A percentile compares a stretch with the other conserved stretches of the same genome.
Evolutionary conservation across 2,113 vertebrate species (phyloP).

Genomic region (Siniperca chuatsi): DNA sequence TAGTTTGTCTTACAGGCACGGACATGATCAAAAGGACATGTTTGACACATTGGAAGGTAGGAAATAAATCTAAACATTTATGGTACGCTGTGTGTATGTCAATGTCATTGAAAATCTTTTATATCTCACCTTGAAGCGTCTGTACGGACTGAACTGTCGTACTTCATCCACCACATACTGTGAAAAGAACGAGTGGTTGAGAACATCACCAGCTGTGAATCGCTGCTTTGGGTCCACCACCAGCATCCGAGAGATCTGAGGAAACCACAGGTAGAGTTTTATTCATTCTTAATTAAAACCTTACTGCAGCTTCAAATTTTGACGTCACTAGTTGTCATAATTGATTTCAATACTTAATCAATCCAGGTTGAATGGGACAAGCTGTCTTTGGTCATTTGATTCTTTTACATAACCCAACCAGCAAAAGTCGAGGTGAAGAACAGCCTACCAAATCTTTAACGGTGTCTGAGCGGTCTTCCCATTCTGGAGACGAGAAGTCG

Average conservation of each 20-base stretch:
- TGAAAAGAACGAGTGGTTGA: conserved; percentile 97
- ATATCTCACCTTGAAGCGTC: conserved; percentile 91
- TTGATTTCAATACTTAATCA: neutral
- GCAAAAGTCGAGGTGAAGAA: no score
- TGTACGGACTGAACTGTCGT: conserved; percentile 93
- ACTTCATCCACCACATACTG: conserved; percentile 94
- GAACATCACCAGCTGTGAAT: conserved; percentile 87
- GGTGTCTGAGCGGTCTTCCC: conserved; percentile 96
- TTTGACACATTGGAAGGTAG: neutral
- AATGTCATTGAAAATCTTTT: neutral
- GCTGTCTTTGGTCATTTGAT: neutral
- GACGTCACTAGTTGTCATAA: neutral
- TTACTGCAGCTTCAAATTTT: neutral
- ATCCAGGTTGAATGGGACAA: neutral
- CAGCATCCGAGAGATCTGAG: conserved; percentile 92
- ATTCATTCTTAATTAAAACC: neutral
- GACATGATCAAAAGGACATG: neutral
- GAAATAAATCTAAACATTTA: neutral
- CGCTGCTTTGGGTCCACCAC: conserved; percentile 90
- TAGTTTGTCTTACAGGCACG: neutral
- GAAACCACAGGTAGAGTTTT: neutral
- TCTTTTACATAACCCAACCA: neutral
- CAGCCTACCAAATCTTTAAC: conserved; percentile 93
- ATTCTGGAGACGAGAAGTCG: conserved; percentile 92
- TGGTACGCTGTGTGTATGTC: neutral